phyloP scores from a whole-genome alignment of 2,113 vertebrate species.

The Dromas ardeola region DNA sequence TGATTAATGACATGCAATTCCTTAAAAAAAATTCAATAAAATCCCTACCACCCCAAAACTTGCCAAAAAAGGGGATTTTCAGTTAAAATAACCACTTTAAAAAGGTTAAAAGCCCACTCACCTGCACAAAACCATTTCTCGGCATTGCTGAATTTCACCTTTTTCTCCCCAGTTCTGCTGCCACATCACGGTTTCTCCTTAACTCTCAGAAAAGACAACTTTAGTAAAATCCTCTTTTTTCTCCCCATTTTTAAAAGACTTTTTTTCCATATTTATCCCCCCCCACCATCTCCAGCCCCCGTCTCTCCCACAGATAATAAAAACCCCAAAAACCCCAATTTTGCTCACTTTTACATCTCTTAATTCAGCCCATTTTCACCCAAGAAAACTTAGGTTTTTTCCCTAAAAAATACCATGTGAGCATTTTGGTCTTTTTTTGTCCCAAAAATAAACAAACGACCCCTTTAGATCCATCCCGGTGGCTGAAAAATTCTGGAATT shows the following conservation, averaged over 20 bases:
- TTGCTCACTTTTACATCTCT: background rate
- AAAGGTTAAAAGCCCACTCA: background rate
- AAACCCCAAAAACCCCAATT: background rate
- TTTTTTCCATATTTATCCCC: background rate
- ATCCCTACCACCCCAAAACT: background rate
- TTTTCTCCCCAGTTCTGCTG: background rate
- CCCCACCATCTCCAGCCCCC: background rate
- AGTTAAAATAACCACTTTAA: background rate
- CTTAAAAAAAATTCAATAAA: background rate
- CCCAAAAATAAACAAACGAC: background rate
- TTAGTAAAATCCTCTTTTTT: background rate
- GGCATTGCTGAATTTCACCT: background rate
- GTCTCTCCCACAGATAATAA: no score
- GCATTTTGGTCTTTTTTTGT: fast-evolving
- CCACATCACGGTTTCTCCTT: fast-evolving
- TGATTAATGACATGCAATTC: fast-evolving
- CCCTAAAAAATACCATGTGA: fast-evolving
- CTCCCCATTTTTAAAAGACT: background rate
- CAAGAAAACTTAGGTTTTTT: background rate
- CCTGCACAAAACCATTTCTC: background rate
- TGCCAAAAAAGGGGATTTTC: background rate
- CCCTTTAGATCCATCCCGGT: fast-evolving
- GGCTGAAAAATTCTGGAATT: background rate
- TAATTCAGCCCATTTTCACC: background rate
- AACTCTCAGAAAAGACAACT: background rate